phyloP scores from a whole-genome alignment of 1,140 invertebrate genomes.

The Penaeus indicus region DNA sequence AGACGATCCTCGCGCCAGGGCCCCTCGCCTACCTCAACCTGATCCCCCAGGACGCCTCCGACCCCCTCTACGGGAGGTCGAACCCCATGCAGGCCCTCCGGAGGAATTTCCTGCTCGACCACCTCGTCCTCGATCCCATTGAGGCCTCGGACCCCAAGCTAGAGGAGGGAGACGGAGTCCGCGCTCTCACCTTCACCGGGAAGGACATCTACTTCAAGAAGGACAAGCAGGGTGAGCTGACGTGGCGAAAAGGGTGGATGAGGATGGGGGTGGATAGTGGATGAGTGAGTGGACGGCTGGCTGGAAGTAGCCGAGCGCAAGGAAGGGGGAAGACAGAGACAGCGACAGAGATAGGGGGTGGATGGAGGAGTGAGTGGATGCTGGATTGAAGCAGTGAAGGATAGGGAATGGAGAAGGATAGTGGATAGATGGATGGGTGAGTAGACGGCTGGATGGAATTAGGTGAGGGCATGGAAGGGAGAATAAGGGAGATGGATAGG shows the following conservation, averaged over 20 bases:
- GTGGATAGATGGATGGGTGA: too few species aligned
- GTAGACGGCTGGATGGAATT: too few species aligned
- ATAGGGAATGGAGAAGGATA: too few species aligned
- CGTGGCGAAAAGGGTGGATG: not conserved
- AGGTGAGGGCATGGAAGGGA: too few species aligned
- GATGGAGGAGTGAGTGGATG: too few species aligned
- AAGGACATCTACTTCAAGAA: slow-evolving; percentile 27
- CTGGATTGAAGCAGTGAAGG: too few species aligned
- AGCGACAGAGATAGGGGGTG: too few species aligned
- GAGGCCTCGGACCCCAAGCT: slow-evolving; percentile 15
- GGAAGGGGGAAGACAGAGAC: too few species aligned
- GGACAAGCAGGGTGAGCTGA: slow-evolving; percentile 25
- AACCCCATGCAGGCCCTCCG: slow-evolving; percentile 4
- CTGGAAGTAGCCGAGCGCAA: too few species aligned
- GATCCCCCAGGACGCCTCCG: slow-evolving; percentile 18
- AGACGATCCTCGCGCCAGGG: slow-evolving; percentile 29
- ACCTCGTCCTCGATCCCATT: slow-evolving; percentile 24
- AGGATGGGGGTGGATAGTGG: too few species aligned
- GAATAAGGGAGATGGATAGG: too few species aligned
- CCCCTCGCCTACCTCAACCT: not conserved
- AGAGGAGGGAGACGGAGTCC: not conserved
- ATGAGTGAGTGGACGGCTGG: too few species aligned
- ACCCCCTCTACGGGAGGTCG: slow-evolving; percentile 22
- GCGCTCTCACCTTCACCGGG: slow-evolving; percentile 4
- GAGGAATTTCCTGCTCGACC: slow-evolving; percentile 15